Percentiles rank a stretch among this genome's conserved stretches.
phyloP scores from a whole-genome alignment of 2,113 vertebrate species.

The Canis aureus region DNA sequence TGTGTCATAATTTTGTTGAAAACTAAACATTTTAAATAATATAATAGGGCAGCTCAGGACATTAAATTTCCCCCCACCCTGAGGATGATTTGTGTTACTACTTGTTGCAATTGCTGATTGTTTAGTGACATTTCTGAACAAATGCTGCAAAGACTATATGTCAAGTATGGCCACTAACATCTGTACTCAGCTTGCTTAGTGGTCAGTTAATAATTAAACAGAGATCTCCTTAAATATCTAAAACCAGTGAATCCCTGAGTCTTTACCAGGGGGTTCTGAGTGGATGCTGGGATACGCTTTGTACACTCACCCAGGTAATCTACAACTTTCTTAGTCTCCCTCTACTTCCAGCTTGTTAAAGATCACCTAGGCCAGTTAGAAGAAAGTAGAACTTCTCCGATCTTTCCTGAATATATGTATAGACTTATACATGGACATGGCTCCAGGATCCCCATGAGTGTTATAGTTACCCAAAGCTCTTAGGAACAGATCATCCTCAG shows the following conservation, averaged over 20 bases:
- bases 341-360: neutral
- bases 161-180: neutral
- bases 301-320: neutral
- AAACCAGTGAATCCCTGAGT: neutral
- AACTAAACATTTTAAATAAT: neutral
- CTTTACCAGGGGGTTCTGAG: neutral
- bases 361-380: neutral
- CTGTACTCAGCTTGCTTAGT: neutral
- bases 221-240: neutral
- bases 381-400: neutral
- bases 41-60: neutral
- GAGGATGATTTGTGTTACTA: neutral
- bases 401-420: neutral
- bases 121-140: neutral
- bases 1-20: neutral
- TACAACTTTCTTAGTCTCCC: neutral
- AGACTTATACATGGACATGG: neutral
- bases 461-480: neutral
- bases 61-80: neutral
- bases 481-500: fast-evolving
- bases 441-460: neutral
- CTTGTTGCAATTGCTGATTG: neutral
- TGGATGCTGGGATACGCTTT: neutral
- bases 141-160: neutral
- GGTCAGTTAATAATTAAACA: neutral